These are phyloP conservation scores for Drosophila peninsularis DNA, from an alignment of 2,888 invertebrate species.

Conservation along the genomic window DNA sequence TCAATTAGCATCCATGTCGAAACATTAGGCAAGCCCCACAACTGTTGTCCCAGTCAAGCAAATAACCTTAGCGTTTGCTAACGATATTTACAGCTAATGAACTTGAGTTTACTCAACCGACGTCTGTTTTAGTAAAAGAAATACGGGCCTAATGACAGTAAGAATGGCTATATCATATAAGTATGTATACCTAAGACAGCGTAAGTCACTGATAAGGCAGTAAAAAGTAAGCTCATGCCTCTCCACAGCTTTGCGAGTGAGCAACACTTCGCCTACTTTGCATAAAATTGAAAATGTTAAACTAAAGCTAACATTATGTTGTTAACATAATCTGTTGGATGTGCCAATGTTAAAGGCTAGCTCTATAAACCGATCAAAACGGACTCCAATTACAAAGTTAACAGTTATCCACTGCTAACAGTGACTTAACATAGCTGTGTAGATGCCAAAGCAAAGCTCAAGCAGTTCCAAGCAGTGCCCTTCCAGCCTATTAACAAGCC, in stretches of 20 bases:
- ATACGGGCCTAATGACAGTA: not conserved
- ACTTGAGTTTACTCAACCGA: slow-evolving; percentile 2
- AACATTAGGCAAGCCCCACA: slow-evolving; percentile 26
- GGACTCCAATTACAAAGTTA: not conserved
- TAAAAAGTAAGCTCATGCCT: not conserved
- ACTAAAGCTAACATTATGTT: not conserved
- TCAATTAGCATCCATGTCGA: slow-evolving; percentile 54
- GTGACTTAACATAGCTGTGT: not conserved
- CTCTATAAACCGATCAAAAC: not conserved
- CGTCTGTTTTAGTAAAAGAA: not conserved
- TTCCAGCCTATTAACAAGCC: not conserved
- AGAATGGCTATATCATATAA: not conserved
- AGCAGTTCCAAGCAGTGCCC: slow-evolving; percentile 1
- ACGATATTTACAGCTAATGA: slow-evolving; percentile 1
- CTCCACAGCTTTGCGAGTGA: not conserved
- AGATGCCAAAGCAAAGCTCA: not conserved
- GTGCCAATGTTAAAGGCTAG: no score
- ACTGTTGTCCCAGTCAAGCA: slow-evolving; percentile 3
- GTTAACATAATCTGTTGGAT: not conserved
- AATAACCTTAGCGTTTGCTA: slow-evolving; percentile 9
- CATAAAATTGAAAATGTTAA: no score
- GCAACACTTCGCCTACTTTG: not conserved
- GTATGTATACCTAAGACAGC: no score
- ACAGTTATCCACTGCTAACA: not conserved
- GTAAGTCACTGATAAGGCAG: not conserved